These are phyloP conservation scores for Diplazon laetatorius DNA, from an alignment of 2,888 invertebrate genomes.

Conservation along the genomic window DNA sequence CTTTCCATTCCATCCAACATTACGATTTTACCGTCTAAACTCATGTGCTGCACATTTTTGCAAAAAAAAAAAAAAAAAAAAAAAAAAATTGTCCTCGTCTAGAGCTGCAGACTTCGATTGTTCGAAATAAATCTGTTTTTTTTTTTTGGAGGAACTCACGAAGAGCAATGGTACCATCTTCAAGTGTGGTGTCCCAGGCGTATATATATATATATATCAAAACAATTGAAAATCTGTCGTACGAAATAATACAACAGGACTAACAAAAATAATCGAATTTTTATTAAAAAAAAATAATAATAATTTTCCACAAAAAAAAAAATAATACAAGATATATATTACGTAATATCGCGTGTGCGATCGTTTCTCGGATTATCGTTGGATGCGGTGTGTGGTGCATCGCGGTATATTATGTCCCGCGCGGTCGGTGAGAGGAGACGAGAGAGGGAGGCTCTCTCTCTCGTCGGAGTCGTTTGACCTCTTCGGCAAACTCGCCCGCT, in stretches of 20 bases:
- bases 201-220: too few species aligned
- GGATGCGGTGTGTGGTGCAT: not conserved
- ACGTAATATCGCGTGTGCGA: conserved; percentile 18
- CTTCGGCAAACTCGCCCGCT: conserved; percentile 49
- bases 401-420: not conserved
- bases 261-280: not conserved
- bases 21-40: not conserved
- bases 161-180: too few species aligned
- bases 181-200: too few species aligned
- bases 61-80: not conserved
- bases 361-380: conserved; percentile 3
- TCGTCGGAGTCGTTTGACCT: conserved; percentile 56
- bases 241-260: not conserved
- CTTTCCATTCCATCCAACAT: conserved; percentile 13
- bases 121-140: too few species aligned
- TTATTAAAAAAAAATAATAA: conserved; percentile 16
- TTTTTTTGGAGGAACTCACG: too few species aligned
- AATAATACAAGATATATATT: too few species aligned
- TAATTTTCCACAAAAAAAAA: too few species aligned
- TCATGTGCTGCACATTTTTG: not conserved
- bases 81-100: not conserved
- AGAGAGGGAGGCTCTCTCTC: too few species aligned
- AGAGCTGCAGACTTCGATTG: too few species aligned
- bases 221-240: not conserved
- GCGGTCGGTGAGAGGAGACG: conserved; percentile 6